Base-by-base conservation (phyloP, 2,113 vertebrate genomes). In the Tenebrosternarchus preto region DNA sequence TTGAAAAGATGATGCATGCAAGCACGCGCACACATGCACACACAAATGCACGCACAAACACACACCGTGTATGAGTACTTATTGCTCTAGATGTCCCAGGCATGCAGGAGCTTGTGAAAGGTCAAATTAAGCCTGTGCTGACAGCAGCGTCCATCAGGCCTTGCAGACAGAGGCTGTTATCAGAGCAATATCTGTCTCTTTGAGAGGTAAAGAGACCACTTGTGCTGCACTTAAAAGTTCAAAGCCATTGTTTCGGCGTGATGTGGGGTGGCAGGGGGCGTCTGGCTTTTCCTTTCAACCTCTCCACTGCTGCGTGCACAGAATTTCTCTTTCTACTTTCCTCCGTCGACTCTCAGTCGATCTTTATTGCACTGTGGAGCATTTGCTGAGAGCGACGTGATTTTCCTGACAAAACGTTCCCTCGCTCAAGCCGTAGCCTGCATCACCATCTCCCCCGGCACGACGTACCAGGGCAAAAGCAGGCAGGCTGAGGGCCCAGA, bases 221-320 rank as follows among this genome's bases (percentile, higher is more conserved):
- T 85, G 76, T 76, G 83, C 81, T 81, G 81, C 83, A 85, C 81
- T 87, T 83, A 84, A 86, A 76, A 87, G 83, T 83, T 85, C 86
- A 85, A 83, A 83, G 83, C 60, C 83, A 87, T 85, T 83, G 86
- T 81, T 81, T 85, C 50, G 74, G 71, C 78, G 75, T 79, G 83
- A 83, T 80, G 78, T 56, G 78, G 72, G 80, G 80, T 80, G 83
- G 83, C 79, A 84, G 82, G 78, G 68, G 80, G 75, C 61, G 78
- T 81, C 82, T 83, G 80, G 75, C 72, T 73, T 76, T n/a, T 78
- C 55, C 55, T 83, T 81, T 71, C 56, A 81, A 50, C 66, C 55
- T 29, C 24, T 53, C 67, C 73, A 73, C 57, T 73, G 33, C 59
- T 82, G 72, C 73, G 76, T 82, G 80, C 60, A 67, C 80, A 68